Evolutionary conservation across 2,888 invertebrate genomes (phyloP), one percentile per base, ranked within the genome.

Genomic region (Tolmerus cingulatus): DNA sequence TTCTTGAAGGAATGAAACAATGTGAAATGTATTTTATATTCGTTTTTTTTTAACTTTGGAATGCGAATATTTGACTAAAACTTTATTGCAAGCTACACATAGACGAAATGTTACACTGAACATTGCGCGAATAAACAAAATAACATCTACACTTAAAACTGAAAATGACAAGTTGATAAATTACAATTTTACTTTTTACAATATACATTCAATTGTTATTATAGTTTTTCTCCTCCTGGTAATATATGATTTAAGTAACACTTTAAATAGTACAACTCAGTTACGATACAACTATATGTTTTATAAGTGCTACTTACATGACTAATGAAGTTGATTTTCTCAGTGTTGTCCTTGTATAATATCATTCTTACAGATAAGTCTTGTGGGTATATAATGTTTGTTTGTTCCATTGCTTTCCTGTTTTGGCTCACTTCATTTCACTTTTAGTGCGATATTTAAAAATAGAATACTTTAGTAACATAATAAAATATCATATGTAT

Each of bases 71-170:
- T 84, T 81, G 43, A 87, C 86, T 87, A 85, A 88, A 86, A 87
- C 86, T 84, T 88, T 89, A 89, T 89, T 89, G 89, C 89, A 89
- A 89, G 88, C 89, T 89, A 89, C 89, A 89, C 89, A 89, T 89
- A 88, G 89, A 89, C 88, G 88, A 87, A 89, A 88, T 88, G 87
- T 87, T 85, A 9, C 86, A 55, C 8, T 51, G 77, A 86, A 86
- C 86, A 86, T 86, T 86, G 51, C 86, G 86, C 86, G 77, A 86
- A 76, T 77, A 19, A 57, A 87, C 8, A 88, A 85, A 40, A 74
- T 12, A 85, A 5, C 4, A 74, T 37, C 57, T 57, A 82, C 55
- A 82, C 12, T 82, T 37, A 2, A 66, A 82, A 76, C 16, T 37
- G 2, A 27, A 76, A 76, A n/a, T 34, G 19, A 82, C 55, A 27